Percentiles rank a stretch among this genome's conserved stretches.
phyloP scores from a whole-genome alignment of 2,888 invertebrate species.

The Drosophila subsilvestris region DNA sequence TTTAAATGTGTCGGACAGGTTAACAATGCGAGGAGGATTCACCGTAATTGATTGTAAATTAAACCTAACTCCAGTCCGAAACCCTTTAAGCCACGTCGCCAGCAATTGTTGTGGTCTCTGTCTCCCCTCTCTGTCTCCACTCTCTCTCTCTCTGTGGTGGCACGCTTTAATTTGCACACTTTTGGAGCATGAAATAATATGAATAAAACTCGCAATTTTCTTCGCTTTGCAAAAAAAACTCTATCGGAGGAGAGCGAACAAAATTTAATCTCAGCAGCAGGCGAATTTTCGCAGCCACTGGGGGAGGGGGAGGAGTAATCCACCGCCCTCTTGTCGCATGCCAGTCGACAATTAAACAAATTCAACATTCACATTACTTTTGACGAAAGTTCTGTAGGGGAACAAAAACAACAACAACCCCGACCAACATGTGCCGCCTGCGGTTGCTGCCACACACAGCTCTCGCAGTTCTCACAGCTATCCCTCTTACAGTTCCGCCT shows the following conservation, averaged over 20 bases:
- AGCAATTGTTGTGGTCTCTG: constrained; percentile 20
- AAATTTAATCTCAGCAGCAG: constrained; percentile 28
- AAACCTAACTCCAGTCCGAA: constrained; percentile 33
- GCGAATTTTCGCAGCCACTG: constrained; percentile 24
- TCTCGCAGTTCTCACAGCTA: constrained; percentile 5
- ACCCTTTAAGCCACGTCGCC: constrained; percentile 28
- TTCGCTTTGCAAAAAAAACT: constrained; percentile 12
- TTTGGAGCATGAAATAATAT: not conserved
- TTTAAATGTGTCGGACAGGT: constrained; percentile 83
- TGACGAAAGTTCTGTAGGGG: constrained; percentile 64
- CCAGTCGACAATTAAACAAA: constrained; percentile 78
- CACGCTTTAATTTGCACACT: constrained; percentile 3
- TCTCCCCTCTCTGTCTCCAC: not conserved
- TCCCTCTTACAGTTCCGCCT: constrained; percentile 64
- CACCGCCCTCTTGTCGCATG: constrained; percentile 57
- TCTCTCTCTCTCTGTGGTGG: too few species aligned
- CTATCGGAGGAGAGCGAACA: not conserved
- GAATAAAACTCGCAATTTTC: constrained; percentile 27
- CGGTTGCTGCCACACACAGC: constrained; percentile 33
- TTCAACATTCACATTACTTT: constrained; percentile 75
- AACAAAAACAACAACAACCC: constrained; percentile 11
- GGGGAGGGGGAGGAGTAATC: not conserved
- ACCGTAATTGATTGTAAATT: constrained; percentile 45
- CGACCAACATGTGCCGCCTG: constrained; percentile 39
- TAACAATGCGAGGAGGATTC: constrained; percentile 64